Evolutionary conservation across 2,888 invertebrate species (phyloP), one percentile per base, ranked within the genome.

Genomic region (Meiosimyza decipiens): DNA sequence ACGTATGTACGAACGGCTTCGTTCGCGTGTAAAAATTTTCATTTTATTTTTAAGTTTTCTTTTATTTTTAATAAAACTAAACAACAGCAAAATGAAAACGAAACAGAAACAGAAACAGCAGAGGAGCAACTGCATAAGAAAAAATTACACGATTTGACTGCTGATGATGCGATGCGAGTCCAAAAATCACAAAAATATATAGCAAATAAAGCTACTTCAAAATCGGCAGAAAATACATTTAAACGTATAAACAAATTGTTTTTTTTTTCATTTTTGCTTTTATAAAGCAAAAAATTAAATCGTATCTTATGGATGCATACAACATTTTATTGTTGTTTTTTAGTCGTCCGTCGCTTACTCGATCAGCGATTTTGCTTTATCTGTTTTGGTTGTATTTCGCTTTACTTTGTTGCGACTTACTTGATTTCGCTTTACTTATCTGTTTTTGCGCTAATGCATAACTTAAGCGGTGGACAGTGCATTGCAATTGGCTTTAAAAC

Each of bases 261-360:
- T n/a, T 55, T 55, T 15, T 11, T 22, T 55, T 55, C 12, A 54
- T 54, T 16, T 55, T 16, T 15, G 16, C 55, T 57, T 12, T 18
- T 16, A 13, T n/a, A 55, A 22, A 18, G 75, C 79, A 71, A 73
- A 73, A 70, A 77, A 64, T 55, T 67, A 73, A 55, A 69, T 73
- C 75, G 54, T 68, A 76, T 70, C 64, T 55, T 72, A 71, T 57
- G 69, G n/a, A 68, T 63, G 71, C 62, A 68, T 33, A 60, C 55
- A 74, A 76, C 60, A 63, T 60, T 49, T 40, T n/a, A n/a, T n/a
- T 40, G 40, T 40, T 40, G 40, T 40, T 40, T 6, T 7, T 5
- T 9, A 40, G 9, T 40, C 4, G 40, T 40, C 12, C 9, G 40
- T 40, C 12, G 47, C n/a, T 47, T 16, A 18, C 9, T 63, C 49